phyloP scores from a whole-genome alignment of 2,888 invertebrate genomes.

The Catocala sponsa region DNA sequence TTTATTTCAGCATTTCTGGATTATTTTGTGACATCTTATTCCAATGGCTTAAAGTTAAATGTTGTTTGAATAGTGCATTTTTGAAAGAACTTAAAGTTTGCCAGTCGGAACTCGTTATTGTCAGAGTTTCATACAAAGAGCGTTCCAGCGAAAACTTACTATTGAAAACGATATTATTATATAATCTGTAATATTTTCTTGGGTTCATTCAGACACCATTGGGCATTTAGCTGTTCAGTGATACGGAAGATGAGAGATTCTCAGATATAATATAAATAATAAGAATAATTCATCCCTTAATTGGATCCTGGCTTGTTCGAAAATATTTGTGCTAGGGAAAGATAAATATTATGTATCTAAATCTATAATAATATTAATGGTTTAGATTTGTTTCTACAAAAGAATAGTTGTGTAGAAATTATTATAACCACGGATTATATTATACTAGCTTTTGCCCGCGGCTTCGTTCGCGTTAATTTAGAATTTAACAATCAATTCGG shows the following conservation, averaged over 20 bases:
- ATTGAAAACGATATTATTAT: constrained; percentile 53
- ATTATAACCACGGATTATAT: too few species aligned
- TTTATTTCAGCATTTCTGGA: constrained; percentile 11
- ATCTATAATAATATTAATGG: too few species aligned
- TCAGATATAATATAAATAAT: too few species aligned
- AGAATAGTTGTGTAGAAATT: too few species aligned
- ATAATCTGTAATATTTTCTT: constrained; percentile 39
- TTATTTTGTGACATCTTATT: constrained; percentile 17
- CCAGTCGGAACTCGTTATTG: constrained; percentile 36
- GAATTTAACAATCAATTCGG: too few species aligned
- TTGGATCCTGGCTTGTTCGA: too few species aligned
- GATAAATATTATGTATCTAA: too few species aligned
- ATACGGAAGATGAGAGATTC: constrained; percentile 4
- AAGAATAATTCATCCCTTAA: too few species aligned
- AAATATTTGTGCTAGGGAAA: too few species aligned
- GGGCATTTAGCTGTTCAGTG: constrained; percentile 9
- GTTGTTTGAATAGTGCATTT: constrained; percentile 5
- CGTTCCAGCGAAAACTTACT: constrained; percentile 42
- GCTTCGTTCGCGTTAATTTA: too few species aligned
- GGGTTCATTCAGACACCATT: constrained; percentile 14
- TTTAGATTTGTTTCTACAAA: too few species aligned
- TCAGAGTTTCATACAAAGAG: constrained; percentile 44
- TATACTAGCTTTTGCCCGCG: too few species aligned
- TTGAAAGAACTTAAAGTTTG: constrained; percentile 12
- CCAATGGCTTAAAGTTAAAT: constrained; percentile 13